These are phyloP conservation scores for Mylabris phalerata DNA, from an alignment of 1,140 invertebrate species.

Conservation along the genomic window DNA sequence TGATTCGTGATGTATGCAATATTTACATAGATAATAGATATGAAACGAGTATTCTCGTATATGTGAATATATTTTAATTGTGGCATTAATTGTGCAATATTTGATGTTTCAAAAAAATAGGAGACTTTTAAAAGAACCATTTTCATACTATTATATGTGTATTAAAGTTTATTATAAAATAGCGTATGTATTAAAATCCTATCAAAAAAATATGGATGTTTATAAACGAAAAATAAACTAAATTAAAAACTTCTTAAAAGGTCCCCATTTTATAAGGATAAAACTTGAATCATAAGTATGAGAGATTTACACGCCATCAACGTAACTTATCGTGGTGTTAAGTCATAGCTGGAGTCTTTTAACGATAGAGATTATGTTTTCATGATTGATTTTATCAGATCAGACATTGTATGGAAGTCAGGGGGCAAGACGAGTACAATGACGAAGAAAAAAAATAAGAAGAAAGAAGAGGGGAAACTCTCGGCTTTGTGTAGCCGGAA, in stretches of 20 bases:
- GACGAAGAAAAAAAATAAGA: not conserved
- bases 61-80: no score
- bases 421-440: not conserved
- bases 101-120: no score
- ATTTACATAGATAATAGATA: no score
- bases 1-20: no score
- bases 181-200: slow-evolving; percentile 2
- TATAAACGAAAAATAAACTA: slow-evolving; percentile 4
- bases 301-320: slow-evolving; percentile 16
- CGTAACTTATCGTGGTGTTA: slow-evolving; percentile 11
- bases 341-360: slow-evolving; percentile 15
- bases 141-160: no score
- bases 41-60: no score
- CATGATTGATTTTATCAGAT: slow-evolving; percentile 18
- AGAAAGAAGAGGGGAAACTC: slow-evolving; percentile 4
- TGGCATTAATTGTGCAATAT: no score
- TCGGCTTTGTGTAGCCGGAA: slow-evolving; percentile 14
- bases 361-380: slow-evolving; percentile 16
- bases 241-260: slow-evolving; percentile 15
- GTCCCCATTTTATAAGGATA: slow-evolving; percentile 14
- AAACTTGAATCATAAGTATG: slow-evolving; percentile 16
- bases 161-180: not conserved
- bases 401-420: slow-evolving; percentile 7
- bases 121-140: no score
- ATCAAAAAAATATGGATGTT: slow-evolving; percentile 11